Evolutionary conservation across 2,113 vertebrate genomes (phyloP).

Genomic region (Nycticorax nycticorax): DNA sequence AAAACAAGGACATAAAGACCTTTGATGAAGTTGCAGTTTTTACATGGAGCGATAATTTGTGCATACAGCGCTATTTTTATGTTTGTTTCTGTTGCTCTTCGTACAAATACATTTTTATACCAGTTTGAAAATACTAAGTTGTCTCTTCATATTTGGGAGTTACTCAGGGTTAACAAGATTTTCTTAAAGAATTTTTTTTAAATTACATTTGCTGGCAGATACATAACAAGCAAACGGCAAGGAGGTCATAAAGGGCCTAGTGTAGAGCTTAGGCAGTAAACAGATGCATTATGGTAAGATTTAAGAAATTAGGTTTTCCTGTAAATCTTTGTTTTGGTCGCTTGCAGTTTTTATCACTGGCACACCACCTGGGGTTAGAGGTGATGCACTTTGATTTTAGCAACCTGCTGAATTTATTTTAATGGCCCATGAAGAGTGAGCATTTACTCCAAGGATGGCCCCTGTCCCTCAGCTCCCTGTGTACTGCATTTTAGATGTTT

Average conservation of each 20-base stretch:
- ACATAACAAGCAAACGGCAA: not conserved
- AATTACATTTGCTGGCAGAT: not conserved
- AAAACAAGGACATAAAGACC: not conserved
- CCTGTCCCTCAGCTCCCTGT: accelerated
- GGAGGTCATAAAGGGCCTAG: not conserved
- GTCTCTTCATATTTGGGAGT: not conserved
- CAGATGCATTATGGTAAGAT: not conserved
- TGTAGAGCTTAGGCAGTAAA: not conserved
- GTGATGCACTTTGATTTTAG: not conserved
- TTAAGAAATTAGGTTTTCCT: not conserved
- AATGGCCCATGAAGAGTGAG: not conserved
- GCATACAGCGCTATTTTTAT: not conserved
- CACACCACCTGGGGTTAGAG: too few species aligned
- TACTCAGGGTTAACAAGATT: not conserved
- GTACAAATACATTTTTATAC: not conserved
- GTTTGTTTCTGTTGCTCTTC: not conserved
- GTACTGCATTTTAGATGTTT: not conserved
- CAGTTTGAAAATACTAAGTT: not conserved
- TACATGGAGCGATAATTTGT: not conserved
- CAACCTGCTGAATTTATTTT: not conserved
- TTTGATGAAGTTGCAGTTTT: not conserved
- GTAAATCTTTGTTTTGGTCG: not conserved
- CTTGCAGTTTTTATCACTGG: not conserved
- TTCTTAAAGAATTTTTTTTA: not conserved
- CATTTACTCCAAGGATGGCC: too few species aligned